A percentile compares a stretch with the other conserved stretches of the same genome.
phyloP scores from a whole-genome alignment of 2,113 vertebrate species.

The Sylvilagus bachmani region DNA sequence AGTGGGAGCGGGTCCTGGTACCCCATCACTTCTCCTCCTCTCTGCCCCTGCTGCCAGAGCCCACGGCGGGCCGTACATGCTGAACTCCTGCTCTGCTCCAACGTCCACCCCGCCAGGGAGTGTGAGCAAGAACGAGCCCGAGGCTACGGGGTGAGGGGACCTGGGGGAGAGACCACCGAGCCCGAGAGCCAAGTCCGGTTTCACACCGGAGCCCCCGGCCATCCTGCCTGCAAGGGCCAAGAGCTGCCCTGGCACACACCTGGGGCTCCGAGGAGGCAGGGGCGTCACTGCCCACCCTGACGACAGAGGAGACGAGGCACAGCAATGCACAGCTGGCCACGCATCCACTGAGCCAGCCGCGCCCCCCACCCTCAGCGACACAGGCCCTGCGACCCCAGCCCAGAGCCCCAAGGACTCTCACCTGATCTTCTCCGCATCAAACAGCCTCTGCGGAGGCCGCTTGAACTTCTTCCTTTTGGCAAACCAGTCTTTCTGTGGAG shows the following conservation, averaged over 20 bases:
- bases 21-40: not conserved
- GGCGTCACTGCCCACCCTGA: too few relatives aligned
- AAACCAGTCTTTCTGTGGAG: conserved; percentile 96
- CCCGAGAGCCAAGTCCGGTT: not conserved
- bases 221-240: not conserved
- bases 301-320: not conserved
- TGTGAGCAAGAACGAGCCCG: not conserved
- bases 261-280: too few relatives aligned
- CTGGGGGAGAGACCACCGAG: too few relatives aligned
- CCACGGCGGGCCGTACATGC: not conserved
- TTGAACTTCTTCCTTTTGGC: conserved; percentile 98
- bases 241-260: not conserved
- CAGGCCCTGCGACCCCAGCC: not conserved
- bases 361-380: not conserved
- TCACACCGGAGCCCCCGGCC: not conserved
- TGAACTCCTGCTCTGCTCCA: not conserved
- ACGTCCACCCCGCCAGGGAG: not conserved
- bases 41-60: not conserved
- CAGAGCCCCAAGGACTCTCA: conserved; percentile 72
- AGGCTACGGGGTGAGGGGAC: too few relatives aligned
- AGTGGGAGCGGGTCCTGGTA: not conserved
- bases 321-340: not conserved
- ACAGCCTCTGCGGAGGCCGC: conserved; percentile 94
- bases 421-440: conserved; percentile 98
- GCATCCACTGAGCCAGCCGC: not conserved